phyloP scores from a whole-genome alignment of 2,113 vertebrate genomes.

The Isichthys henryi region DNA sequence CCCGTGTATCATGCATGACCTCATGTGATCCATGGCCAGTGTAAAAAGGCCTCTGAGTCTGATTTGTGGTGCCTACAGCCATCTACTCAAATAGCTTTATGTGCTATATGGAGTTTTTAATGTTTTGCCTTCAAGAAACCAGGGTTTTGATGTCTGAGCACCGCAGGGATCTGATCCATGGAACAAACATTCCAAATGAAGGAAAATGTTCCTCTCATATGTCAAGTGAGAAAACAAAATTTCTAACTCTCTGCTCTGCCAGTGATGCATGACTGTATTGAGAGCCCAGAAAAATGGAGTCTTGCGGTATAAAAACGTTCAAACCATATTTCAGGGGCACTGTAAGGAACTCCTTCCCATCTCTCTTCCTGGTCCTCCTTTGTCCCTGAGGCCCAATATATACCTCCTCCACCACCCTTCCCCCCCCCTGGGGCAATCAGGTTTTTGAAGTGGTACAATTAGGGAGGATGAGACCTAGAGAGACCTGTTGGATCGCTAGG shows the following conservation, averaged over 20 bases:
- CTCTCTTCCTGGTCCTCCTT: neutral
- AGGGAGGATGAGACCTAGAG: neutral
- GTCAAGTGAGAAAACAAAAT: neutral
- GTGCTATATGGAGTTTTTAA: neutral
- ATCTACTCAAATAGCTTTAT: neutral
- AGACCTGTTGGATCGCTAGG: neutral
- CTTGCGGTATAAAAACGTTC: neutral
- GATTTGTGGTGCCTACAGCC: neutral
- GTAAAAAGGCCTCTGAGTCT: neutral
- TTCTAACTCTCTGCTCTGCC: neutral
- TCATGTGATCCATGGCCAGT: neutral
- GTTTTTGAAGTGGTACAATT: conserved; percentile 5
- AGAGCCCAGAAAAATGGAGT: neutral
- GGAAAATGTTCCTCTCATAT: neutral
- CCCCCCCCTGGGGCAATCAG: neutral
- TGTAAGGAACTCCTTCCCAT: neutral
- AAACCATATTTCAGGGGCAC: neutral
- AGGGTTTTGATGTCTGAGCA: neutral
- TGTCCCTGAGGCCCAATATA: neutral
- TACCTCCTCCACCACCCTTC: neutral
- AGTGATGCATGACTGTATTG: neutral
- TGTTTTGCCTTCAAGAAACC: neutral
- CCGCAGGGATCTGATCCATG: neutral
- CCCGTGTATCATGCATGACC: neutral
- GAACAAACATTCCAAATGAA: neutral